Conservation (phyloP, 1,140 invertebrate species). For the Tetraneura akinire region DNA sequence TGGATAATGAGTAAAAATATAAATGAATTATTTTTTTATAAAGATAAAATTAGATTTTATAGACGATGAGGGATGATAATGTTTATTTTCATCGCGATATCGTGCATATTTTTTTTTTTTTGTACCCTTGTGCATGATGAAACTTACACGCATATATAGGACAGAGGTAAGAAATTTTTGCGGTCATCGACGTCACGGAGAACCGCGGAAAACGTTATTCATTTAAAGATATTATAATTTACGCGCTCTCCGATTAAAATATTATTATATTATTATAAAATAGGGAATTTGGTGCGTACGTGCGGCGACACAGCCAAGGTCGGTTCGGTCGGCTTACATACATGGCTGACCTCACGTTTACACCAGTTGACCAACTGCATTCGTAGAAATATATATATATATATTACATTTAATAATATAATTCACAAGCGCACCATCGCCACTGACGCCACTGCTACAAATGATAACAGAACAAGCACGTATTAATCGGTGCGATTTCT, state of each 20-base stretch:
- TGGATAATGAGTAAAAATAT: too few relatives aligned
- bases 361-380: slow-evolving; percentile 27
- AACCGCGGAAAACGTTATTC: too few relatives aligned
- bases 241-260: too few relatives aligned
- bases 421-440: neutral
- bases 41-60: too few relatives aligned
- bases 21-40: too few relatives aligned
- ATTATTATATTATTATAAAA: too few relatives aligned
- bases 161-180: neutral
- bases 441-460: neutral
- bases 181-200: neutral
- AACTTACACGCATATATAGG: neutral
- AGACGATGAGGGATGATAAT: too few relatives aligned
- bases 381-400: neutral
- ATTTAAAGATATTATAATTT: too few relatives aligned
- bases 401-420: neutral
- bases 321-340: neutral
- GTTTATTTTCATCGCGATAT: too few relatives aligned
- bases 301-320: neutral
- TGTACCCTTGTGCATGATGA: neutral
- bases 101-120: too few relatives aligned
- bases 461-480: neutral
- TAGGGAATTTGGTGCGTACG: slow-evolving; percentile 15
- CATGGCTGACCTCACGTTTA: slow-evolving; percentile 28
- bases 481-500: too few relatives aligned